Evolutionary conservation across 1,140 invertebrate genomes (phyloP), one percentile per base, ranked within the genome.

Genomic region (Cotesia glomerata): DNA sequence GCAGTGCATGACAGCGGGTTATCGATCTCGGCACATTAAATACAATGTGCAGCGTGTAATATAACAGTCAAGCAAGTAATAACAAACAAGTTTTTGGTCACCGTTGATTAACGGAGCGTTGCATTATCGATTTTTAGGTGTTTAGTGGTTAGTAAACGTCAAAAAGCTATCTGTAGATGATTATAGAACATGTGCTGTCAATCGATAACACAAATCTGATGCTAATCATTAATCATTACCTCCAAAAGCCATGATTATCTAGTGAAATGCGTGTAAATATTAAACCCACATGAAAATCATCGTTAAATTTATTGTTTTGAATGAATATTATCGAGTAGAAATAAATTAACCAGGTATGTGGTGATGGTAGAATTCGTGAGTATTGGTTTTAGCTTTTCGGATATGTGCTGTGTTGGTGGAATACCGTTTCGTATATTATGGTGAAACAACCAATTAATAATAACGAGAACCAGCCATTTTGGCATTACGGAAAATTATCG

Each of bases 401-500:
- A 11, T 5, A 45, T 45, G 11, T 45, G 26, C 26, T 45, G 39
- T 45, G 11, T 45, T 45, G 8, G 11, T 45, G 11, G 39, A 11
- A 3, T 45, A 45, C 5, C 7, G 39, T 45, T 9, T 45, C 7
- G 39, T 45, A 45, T 45, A 8, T 32, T 16, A 7, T 58, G 34
- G 49, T 35, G 73, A 73, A 76, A 77, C 74, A 74, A 71, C 80
- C 76, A 81, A 81, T 81, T 81, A 81, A 80, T 81, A 81, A 81
- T 81, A 81, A 81, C 79, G 76, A 78, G 78, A 75, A 78, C 72
- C 63, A 52, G 63, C 74, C 68, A 76, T 80, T 80, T 73, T 76
- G 71, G 77, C 74, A 80, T 81, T 80, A 80, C 78, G 77, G 74
- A 78, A 81, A 81, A 81, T 81, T 80, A 81, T 81, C 79, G 77